These are phyloP conservation scores for Argopecten irradians DNA, from an alignment of 1,140 invertebrate genomes.

Conservation along the genomic window DNA sequence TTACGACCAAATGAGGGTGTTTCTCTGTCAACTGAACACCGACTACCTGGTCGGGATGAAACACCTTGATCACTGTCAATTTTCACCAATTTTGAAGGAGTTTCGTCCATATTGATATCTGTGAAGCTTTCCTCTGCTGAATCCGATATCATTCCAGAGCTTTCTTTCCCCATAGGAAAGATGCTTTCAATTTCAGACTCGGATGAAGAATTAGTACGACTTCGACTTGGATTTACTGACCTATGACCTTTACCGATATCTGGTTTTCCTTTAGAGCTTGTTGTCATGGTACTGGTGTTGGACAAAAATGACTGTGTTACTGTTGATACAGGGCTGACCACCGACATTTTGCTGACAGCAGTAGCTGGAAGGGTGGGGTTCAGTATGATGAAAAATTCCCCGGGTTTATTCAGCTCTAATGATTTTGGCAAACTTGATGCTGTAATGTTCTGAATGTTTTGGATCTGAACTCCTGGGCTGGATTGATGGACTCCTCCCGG, in stretches of 20 bases:
- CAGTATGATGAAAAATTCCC: constrained; percentile 35
- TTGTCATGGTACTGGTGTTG: constrained; percentile 32
- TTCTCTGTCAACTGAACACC: constrained; percentile 48
- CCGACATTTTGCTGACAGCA: neutral
- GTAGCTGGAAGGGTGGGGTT: constrained; percentile 16
- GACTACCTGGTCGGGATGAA: constrained; percentile 45
- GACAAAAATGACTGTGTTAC: neutral
- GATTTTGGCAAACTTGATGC: neutral
- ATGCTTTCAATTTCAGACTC: constrained; percentile 34
- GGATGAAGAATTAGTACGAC: constrained; percentile 36
- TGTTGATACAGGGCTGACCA: neutral
- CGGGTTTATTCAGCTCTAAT: neutral
- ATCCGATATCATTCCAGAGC: neutral
- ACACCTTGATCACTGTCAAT: constrained; percentile 48
- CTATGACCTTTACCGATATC: neutral
- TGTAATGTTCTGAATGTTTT: neutral
- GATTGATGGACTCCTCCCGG: neutral
- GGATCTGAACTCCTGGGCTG: neutral
- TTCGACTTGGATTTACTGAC: constrained; percentile 25
- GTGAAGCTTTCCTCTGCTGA: constrained; percentile 26
- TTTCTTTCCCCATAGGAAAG: neutral
- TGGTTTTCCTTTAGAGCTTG: constrained; percentile 32
- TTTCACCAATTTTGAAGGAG: constrained; percentile 48
- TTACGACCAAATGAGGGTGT: constrained; percentile 44
- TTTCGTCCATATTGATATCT: constrained; percentile 31